Evolutionary conservation across 2,797 vertebrate species (phyloP).

Genomic region (Carduelis carduelis): DNA sequence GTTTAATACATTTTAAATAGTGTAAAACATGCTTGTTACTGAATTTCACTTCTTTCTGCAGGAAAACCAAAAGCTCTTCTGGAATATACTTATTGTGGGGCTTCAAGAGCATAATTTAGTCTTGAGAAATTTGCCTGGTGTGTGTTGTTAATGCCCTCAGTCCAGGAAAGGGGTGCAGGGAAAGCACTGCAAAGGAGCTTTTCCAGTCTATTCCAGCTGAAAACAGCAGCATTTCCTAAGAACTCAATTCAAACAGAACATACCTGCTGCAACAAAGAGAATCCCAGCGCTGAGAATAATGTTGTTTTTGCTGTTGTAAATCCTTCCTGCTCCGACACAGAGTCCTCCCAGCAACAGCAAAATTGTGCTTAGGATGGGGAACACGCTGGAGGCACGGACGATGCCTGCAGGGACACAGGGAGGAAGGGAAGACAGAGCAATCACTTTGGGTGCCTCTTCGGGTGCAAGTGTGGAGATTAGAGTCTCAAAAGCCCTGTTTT

Average conservation of each 20-base stretch:
- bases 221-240: neutral
- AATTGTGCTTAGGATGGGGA: constrained; percentile 93
- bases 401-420: constrained; percentile 78
- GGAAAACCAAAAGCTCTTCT: neutral
- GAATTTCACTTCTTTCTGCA: neutral
- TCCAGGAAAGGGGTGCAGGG: neutral
- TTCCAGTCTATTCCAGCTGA: neutral
- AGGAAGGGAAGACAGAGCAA: neutral
- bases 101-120: neutral
- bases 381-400: constrained; percentile 92
- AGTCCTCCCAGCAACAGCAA: constrained; percentile 91
- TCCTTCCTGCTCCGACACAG: constrained; percentile 86
- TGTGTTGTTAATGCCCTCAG: neutral
- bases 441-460: neutral
- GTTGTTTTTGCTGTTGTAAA: constrained; percentile 92
- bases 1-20: neutral
- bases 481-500: neutral
- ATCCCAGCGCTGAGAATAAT: constrained; percentile 94
- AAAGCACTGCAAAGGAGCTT: neutral
- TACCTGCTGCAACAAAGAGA: constrained; percentile 95
- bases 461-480: neutral
- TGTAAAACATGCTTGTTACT: neutral
- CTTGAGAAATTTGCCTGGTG: neutral
- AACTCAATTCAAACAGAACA: constrained; percentile 4
- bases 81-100: neutral